Evolutionary conservation across 2,113 vertebrate genomes (phyloP).

Genomic region (Scytalopus superciliaris): DNA sequence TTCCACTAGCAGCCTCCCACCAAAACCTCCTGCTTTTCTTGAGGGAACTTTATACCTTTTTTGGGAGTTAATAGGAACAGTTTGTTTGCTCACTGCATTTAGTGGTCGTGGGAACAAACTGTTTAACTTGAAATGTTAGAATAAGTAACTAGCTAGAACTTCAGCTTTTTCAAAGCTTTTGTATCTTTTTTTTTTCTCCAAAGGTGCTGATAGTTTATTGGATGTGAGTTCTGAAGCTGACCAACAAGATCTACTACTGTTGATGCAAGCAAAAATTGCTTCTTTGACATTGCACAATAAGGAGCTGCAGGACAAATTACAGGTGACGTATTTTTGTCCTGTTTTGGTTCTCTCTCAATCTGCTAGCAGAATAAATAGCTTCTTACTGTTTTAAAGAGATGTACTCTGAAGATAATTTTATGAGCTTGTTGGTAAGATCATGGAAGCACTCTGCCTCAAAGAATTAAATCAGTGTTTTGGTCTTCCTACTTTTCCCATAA

Average conservation of each 20-base stretch:
- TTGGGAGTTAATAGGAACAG: background rate
- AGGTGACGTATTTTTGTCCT: constrained; percentile 75
- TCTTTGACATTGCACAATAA: constrained; percentile 91
- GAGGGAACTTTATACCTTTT: background rate
- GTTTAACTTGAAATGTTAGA: background rate
- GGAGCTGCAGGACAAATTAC: constrained; percentile 86
- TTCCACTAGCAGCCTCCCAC: background rate
- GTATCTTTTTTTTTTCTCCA: background rate
- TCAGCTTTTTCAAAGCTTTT: background rate
- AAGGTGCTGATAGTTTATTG: constrained; percentile 78
- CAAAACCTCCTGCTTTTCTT: background rate
- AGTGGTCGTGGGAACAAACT: background rate
- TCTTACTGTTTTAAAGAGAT: background rate
- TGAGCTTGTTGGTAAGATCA: background rate
- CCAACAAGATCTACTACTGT: constrained; percentile 81
- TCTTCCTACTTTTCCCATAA: constrained; percentile 10
- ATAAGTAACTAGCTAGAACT: background rate
- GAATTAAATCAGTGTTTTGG: constrained; percentile 24
- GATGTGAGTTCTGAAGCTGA: constrained; percentile 76
- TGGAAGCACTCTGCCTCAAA: background rate
- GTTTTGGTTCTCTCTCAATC: background rate
- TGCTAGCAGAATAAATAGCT: background rate
- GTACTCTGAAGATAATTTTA: background rate
- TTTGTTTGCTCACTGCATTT: background rate
- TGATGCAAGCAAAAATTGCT: constrained; percentile 88